Conservation (phyloP, 1,140 invertebrate species). For the Drosophila burlai region DNA sequence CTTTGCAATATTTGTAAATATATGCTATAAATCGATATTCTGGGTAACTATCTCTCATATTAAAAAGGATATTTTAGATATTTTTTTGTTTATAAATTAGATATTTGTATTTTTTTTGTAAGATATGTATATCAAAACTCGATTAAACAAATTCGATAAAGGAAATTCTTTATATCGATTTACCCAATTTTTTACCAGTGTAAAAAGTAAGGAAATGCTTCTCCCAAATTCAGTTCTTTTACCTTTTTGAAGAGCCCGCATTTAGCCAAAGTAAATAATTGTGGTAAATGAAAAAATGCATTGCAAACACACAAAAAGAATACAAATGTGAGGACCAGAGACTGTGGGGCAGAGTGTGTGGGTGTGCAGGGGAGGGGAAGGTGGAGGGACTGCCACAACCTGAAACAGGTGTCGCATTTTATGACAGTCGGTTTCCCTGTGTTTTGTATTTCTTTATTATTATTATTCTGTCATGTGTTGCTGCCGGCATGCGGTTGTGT, state of each 20-base stretch:
- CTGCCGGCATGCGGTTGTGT: conserved; percentile 8
- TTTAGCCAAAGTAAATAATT: conserved; percentile 59
- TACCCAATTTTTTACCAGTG: neutral
- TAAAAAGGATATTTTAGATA: no score
- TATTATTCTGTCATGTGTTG: conserved; percentile 29
- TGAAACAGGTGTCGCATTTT: conserved; percentile 63
- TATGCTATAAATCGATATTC: no score
- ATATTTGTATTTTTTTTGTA: no score
- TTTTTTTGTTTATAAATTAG: no score
- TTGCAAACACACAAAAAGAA: conserved; percentile 51
- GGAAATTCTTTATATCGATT: no score
- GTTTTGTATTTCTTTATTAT: conserved; percentile 26
- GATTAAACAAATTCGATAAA: no score
- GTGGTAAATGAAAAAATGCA: conserved; percentile 38
- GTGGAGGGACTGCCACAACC: conserved; percentile 43
- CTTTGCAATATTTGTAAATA: no score
- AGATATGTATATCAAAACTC: no score
- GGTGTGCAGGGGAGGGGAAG: neutral
- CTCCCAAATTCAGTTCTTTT: conserved; percentile 10
- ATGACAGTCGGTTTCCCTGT: conserved; percentile 45
- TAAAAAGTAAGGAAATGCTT: conserved; percentile 23
- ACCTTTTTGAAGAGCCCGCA: conserved; percentile 44
- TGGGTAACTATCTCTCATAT: no score
- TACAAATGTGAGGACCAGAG: neutral
- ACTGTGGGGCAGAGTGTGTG: neutral